Base-by-base conservation (phyloP, 2,888 invertebrate species). In the Lottia gigantea region DNA sequence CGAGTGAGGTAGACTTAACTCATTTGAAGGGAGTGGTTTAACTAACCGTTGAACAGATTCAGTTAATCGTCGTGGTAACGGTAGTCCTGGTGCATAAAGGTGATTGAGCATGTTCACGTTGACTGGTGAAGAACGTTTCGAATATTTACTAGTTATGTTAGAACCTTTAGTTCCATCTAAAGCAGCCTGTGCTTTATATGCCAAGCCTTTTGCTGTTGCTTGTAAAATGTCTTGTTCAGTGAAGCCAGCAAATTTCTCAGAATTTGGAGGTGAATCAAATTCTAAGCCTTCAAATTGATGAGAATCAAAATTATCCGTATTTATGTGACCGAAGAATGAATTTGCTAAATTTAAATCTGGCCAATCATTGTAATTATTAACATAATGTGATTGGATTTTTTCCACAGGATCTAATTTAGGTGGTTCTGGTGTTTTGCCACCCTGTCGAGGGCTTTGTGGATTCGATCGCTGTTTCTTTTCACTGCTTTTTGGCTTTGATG, bases 21-120 rank as follows among this genome's bases (percentile, higher is more conserved):
- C 78, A 16, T 72, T 67, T 23, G 74, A 70, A 25, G 76, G 76
- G 55, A 83, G 74, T 23, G 84, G 84, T 69, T 82, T 82, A 62
- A 85, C 84, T 62, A 85, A 70, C 73, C 83, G 82, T 76, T 85
- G 84, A 65, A 85, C 83, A 63, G 85, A 85, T 70, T 85, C 84
- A 63, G 85, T 85, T 31, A 85, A 75, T 67, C 82, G 76, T 64
- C 83, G 80, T 46, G 85, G 83, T 31, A 81, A 78, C 62, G 85
- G 85, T 67, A 85, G 74, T 16, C 79, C 81, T 26, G 83, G 80
- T 70, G 82, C 80, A 73, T 79, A 82, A 40, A 81, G 80, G 75
- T 82, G 81, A 69, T 78, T 81, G 70, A 80, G 77, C 73, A 80
- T 81, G 61, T 81, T 80, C n/a, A 80, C 81, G 47, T 76, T 76